phyloP scores from a whole-genome alignment of 2,113 vertebrate genomes.

The Hemiscyllium ocellatum region DNA sequence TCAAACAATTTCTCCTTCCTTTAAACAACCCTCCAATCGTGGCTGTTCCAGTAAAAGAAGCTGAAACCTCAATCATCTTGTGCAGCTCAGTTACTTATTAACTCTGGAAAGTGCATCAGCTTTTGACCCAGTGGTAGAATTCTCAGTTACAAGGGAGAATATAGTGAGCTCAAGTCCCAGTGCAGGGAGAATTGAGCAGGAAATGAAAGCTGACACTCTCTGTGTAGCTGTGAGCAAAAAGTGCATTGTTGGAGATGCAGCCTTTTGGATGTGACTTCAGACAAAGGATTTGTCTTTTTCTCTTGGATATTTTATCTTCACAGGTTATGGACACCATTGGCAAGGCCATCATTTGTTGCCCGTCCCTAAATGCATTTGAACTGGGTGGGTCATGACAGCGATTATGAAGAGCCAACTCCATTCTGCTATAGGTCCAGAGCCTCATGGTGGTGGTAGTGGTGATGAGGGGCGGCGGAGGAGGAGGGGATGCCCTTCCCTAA shows the following conservation, averaged over 20 bases:
- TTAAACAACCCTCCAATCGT: not conserved
- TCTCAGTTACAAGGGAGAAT: not conserved
- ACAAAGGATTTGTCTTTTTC: not conserved
- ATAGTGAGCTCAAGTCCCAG: not conserved
- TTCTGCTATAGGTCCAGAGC: too few relatives aligned
- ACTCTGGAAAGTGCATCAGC: not conserved
- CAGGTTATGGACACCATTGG: too few relatives aligned
- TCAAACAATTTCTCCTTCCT: not conserved
- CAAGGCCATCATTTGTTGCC: too few relatives aligned
- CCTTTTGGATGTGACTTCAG: not conserved
- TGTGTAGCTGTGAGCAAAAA: not conserved
- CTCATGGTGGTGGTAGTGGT: too few relatives aligned
- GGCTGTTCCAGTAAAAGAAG: not conserved
- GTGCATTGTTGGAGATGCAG: not conserved
- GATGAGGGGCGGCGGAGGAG: too few relatives aligned
- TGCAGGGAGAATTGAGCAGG: not conserved
- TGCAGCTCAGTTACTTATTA: not conserved
- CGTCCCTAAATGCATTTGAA: too few relatives aligned
- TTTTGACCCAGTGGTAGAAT: not conserved
- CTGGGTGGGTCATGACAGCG: too few relatives aligned
- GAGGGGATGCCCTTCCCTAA: too few relatives aligned
- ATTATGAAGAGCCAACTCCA: too few relatives aligned
- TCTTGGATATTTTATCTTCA: too few relatives aligned
- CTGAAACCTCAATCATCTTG: not conserved
- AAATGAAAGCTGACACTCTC: not conserved